Evolutionary conservation across 2,888 invertebrate genomes (phyloP), one percentile per base, ranked within the genome.

Genomic region (Watsonalla binaria): DNA sequence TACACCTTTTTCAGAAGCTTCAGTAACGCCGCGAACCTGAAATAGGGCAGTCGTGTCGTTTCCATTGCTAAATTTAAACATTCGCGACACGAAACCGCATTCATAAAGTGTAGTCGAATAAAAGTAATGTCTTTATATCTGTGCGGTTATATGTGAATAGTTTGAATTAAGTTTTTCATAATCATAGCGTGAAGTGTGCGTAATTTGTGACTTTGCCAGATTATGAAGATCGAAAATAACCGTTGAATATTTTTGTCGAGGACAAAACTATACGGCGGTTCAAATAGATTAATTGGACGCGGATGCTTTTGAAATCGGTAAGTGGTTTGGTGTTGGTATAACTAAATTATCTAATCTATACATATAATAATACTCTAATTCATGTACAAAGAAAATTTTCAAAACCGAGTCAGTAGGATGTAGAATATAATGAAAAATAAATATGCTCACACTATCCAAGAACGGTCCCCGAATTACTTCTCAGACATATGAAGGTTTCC

Each of bases 191-290:
- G 34, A 6, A 9, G 34, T 49, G 24, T 33, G 15, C 45, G 9
- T 47, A 66, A 39, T 56, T 56, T 63, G 52, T 57, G 59, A 51
- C 37, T 37, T 66, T 75, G 75, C 73, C 74, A 75, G 70, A 65
- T 65, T 76, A 63, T 72, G 68, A 62, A 65, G 77, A 72, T 76
- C 57, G 67, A 78, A 42, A 79, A 79, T 79, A 79, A 72, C 72
- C 61, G 59, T 53, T 51, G 74, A 68, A 73, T 78, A 76, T 78
- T 78, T 78, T 72, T 60, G 72, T 69, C 76, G 75, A 70, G 74
- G 76, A 68, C 76, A 66, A 59, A 52, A 63, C 64, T 67, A 62
- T 66, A 63, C 52, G 56, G 61, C 54, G 60, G 62, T 62, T 62
- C 70, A 63, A 63, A 65, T 56, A 67, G 72, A 72, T 74, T 63